A percentile compares a stretch with the other conserved stretches of the same genome.
These are phyloP conservation scores for Lanistes nyassanus DNA, from an alignment of 1,140 invertebrate species.

Conservation along the genomic window DNA sequence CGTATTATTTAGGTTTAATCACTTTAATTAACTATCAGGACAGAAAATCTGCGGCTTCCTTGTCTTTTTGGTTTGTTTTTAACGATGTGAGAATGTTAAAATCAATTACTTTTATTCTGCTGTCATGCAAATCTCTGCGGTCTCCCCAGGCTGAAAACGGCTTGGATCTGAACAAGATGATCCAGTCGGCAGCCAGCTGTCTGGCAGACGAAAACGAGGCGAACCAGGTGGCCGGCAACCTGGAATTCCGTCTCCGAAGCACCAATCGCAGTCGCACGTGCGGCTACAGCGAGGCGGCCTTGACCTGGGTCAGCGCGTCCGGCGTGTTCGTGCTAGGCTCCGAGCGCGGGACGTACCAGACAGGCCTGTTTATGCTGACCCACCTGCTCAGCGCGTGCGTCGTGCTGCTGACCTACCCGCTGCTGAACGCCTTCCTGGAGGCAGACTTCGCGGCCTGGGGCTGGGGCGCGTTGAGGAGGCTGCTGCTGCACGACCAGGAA, in stretches of 20 bases:
- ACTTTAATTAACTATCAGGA: too few species aligned
- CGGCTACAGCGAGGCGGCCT: slow-evolving; percentile 27
- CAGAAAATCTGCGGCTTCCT: too few species aligned
- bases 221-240: slow-evolving; percentile 27
- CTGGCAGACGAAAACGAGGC: slow-evolving; percentile 25
- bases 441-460: slow-evolving; percentile 34
- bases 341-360: slow-evolving; percentile 67
- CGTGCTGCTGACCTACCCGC: slow-evolving; percentile 48
- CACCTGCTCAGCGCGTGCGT: slow-evolving; percentile 54
- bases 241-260: slow-evolving; percentile 60
- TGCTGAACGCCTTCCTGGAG: slow-evolving; percentile 54
- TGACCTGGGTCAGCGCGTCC: slow-evolving; percentile 50
- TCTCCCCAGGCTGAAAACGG: too few species aligned
- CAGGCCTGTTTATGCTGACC: slow-evolving; percentile 64
- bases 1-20: too few species aligned
- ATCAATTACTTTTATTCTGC: too few species aligned
- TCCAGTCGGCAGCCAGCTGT: slow-evolving; percentile 23
- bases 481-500: slow-evolving; percentile 56
- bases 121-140: too few species aligned
- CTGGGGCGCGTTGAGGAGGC: slow-evolving; percentile 1
- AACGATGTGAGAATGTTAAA: too few species aligned
- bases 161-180: slow-evolving; percentile 18
- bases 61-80: too few species aligned
- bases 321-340: slow-evolving; percentile 55
- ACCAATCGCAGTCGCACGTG: slow-evolving; percentile 19